Percentiles rank a stretch among this genome's conserved stretches.
Conservation (phyloP, 1,140 invertebrate genomes). For the Ladona fulva region DNA sequence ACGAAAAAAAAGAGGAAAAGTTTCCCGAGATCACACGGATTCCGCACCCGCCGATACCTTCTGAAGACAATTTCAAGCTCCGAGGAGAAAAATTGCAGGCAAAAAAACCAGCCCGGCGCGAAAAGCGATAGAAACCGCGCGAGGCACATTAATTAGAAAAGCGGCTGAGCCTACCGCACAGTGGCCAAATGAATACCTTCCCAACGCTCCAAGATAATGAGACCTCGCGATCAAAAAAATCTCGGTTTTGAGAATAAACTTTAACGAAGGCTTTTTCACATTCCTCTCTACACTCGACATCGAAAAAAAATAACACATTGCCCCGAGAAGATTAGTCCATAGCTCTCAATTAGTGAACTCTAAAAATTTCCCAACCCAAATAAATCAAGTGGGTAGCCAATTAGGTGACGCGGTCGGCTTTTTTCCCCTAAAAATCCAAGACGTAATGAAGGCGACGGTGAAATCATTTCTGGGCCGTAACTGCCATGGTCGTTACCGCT, state of each 20-base stretch:
- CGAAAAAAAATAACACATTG: background rate
- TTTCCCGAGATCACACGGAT: no score
- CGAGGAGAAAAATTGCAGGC: no score
- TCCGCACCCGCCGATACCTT: no score
- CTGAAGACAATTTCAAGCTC: no score
- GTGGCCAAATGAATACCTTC: background rate
- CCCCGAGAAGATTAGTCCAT: background rate
- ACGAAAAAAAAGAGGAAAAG: no score
- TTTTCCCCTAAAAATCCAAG: background rate
- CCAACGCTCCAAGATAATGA: background rate
- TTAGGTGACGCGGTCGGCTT: background rate
- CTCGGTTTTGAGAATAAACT: constrained; percentile 3
- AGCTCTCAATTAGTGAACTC: constrained; percentile 5
- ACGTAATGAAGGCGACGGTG: background rate
- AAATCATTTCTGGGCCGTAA: background rate
- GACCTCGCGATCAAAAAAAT: background rate
- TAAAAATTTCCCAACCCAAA: constrained; percentile 2
- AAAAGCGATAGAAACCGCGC: no score
- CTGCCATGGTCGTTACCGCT: background rate
- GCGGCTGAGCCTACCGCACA: background rate
- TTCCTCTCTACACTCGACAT: background rate
- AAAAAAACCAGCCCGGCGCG: no score
- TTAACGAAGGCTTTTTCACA: background rate
- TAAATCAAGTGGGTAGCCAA: background rate
- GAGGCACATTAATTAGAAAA: background rate